Percentiles rank a stretch among this genome's conserved stretches.
Conservation (phyloP, 2,888 invertebrate species). For the Drosophila colorata region DNA sequence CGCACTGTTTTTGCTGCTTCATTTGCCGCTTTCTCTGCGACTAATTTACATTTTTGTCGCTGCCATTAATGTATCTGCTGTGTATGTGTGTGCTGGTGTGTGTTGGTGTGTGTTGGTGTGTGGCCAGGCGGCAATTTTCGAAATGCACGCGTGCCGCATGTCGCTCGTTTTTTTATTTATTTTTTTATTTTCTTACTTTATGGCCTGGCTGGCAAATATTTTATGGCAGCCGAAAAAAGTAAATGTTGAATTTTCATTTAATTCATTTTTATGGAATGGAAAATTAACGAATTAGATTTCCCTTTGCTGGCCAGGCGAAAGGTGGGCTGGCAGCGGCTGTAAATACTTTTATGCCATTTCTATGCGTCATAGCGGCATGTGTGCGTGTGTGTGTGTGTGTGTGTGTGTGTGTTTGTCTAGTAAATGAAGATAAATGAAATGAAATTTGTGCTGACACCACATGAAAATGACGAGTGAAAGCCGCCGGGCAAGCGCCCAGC, state of each 20-base stretch:
- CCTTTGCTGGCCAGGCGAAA: not conserved
- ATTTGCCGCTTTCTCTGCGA: slow-evolving; percentile 53
- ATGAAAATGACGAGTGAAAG: slow-evolving; percentile 61
- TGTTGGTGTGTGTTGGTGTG: slow-evolving; percentile 14
- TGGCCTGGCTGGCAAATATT: slow-evolving; percentile 53
- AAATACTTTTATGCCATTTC: not conserved
- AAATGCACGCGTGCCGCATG: slow-evolving; percentile 61
- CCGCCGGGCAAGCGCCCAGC: slow-evolving; percentile 16
- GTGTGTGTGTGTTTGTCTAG: slow-evolving; percentile 29
- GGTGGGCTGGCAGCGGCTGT: no score
- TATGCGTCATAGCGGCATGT: slow-evolving; percentile 10
- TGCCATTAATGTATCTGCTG: slow-evolving; percentile 68
- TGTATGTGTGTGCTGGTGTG: slow-evolving; percentile 4
- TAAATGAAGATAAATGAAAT: slow-evolving; percentile 78
- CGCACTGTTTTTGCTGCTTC: slow-evolving; percentile 40
- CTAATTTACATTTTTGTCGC: slow-evolving; percentile 81
- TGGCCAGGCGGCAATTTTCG: slow-evolving; percentile 52
- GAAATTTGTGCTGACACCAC: slow-evolving; percentile 70
- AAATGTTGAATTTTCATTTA: slow-evolving; percentile 56
- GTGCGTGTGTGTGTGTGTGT: slow-evolving; percentile 27
- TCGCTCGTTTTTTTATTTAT: not conserved
- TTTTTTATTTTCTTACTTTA: slow-evolving; percentile 33
- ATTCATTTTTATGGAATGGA: slow-evolving; percentile 65
- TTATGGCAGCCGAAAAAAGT: slow-evolving; percentile 26
- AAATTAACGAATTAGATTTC: slow-evolving; percentile 72